A percentile compares a stretch with the other conserved stretches of the same genome.
Conservation (phyloP, 2,113 vertebrate genomes). For the Tachycineta bicolor region DNA sequence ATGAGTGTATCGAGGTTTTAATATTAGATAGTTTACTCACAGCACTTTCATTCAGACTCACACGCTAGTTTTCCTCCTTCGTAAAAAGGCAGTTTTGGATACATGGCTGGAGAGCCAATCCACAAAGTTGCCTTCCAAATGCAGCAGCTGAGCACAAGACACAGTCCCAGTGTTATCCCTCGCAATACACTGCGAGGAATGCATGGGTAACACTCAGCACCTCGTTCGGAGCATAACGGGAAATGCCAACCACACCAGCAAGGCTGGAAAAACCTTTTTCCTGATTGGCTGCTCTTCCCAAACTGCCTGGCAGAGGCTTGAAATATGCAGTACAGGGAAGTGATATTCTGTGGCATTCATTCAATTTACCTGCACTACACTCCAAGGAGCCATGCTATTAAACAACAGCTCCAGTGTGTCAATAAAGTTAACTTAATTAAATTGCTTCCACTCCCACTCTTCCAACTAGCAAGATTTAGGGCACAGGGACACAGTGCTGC, state of each 20-base stretch:
- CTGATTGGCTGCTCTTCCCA: constrained; percentile 47
- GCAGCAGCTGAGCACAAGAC: not conserved
- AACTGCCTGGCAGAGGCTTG: constrained; percentile 34
- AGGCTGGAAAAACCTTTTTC: constrained; percentile 6
- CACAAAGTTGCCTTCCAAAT: not conserved
- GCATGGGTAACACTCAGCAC: not conserved
- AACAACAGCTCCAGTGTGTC: constrained; percentile 66
- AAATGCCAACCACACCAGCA: not conserved
- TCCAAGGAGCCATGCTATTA: constrained; percentile 64
- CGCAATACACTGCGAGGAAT: not conserved
- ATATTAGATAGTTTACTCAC: constrained; percentile 56
- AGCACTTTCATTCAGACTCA: constrained; percentile 41
- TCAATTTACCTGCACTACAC: constrained; percentile 70
- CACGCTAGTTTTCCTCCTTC: not conserved
- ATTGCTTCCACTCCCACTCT: constrained; percentile 61
- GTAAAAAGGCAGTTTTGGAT: constrained; percentile 16
- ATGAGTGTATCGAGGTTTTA: not conserved
- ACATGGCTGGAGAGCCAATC: constrained; percentile 24
- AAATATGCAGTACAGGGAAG: constrained; percentile 41
- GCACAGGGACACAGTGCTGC: constrained; percentile 12
- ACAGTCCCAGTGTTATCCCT: not conserved
- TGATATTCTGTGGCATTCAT: constrained; percentile 63
- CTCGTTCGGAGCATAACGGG: not conserved
- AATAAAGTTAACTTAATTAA: constrained; percentile 73
- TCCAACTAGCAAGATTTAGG: constrained; percentile 60